Evolutionary conservation across 2,797 vertebrate genomes (phyloP).

Genomic region (Vipera latastei): DNA sequence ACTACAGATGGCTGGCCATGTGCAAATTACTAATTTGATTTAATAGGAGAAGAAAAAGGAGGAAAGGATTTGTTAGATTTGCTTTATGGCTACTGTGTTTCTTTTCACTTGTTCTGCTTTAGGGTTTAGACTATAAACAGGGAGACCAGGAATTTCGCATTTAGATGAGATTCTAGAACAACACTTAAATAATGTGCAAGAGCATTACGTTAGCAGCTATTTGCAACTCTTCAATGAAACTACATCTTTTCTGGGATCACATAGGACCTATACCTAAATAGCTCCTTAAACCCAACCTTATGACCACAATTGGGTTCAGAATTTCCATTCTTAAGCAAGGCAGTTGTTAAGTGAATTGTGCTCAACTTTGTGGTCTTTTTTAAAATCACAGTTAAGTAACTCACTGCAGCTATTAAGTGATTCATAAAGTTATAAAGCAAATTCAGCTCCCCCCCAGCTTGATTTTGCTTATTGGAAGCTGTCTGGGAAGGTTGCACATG

Average conservation of each 20-base stretch:
- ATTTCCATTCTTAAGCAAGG: neutral
- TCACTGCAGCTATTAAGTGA: too few species aligned
- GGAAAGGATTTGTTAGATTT: neutral
- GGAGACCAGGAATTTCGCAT: neutral
- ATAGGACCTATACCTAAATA: neutral
- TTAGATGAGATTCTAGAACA: neutral
- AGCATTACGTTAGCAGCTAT: neutral
- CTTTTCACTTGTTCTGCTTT: neutral
- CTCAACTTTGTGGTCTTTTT: too few species aligned
- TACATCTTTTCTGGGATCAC: neutral
- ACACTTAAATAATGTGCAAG: neutral
- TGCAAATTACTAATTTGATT: neutral
- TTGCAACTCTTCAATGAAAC: neutral
- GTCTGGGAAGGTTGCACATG: neutral
- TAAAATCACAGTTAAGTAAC: too few species aligned
- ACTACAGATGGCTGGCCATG: fast-evolving
- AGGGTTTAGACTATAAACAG: neutral
- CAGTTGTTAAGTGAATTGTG: too few species aligned
- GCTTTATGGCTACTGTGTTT: neutral
- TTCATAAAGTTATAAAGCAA: neutral
- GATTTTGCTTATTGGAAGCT: neutral
- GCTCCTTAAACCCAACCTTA: neutral
- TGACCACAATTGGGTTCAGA: neutral
- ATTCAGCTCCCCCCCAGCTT: too few species aligned
- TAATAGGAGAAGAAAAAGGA: neutral